phyloP scores from a whole-genome alignment of 2,888 invertebrate species.

The Hirtodrosophila histrioides region DNA sequence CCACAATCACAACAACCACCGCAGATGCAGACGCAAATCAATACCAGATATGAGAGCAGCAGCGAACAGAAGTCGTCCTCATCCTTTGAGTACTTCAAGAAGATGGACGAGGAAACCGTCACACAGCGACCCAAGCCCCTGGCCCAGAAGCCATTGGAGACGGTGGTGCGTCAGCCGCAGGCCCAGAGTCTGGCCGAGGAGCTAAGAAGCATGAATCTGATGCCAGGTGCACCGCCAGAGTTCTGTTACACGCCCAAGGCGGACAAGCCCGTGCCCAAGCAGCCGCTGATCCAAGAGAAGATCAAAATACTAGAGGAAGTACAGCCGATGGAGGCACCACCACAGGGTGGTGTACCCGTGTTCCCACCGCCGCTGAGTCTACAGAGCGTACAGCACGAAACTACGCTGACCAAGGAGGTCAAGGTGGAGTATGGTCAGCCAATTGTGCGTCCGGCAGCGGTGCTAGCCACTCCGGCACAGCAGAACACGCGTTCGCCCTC shows the following conservation, averaged over 20 bases:
- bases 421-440: conserved; percentile 82
- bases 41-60: conserved; percentile 82
- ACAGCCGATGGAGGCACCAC: conserved; percentile 86
- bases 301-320: conserved; percentile 87
- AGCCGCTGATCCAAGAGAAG: conserved; percentile 86
- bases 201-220: conserved; percentile 85
- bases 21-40: conserved; percentile 49
- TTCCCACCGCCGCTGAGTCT: conserved; percentile 82
- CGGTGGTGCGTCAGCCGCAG: conserved; percentile 61
- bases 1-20: conserved; percentile 36
- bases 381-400: conserved; percentile 74
- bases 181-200: conserved; percentile 74
- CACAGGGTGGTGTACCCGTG: conserved; percentile 86
- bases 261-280: conserved; percentile 77
- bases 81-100: conserved; percentile 88
- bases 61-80: conserved; percentile 88
- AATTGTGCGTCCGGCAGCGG: conserved; percentile 83
- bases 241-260: conserved; percentile 87
- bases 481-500: conserved; percentile 84
- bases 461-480: conserved; percentile 75
- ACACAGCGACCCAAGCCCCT: conserved; percentile 61
- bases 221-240: conserved; percentile 90
- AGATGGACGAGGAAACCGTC: conserved; percentile 84
- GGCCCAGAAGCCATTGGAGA: conserved; percentile 54
- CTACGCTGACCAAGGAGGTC: conserved; percentile 73